These are phyloP conservation scores for Synanceia verrucosa DNA, from an alignment of 2,797 vertebrate genomes.

Conservation along the genomic window DNA sequence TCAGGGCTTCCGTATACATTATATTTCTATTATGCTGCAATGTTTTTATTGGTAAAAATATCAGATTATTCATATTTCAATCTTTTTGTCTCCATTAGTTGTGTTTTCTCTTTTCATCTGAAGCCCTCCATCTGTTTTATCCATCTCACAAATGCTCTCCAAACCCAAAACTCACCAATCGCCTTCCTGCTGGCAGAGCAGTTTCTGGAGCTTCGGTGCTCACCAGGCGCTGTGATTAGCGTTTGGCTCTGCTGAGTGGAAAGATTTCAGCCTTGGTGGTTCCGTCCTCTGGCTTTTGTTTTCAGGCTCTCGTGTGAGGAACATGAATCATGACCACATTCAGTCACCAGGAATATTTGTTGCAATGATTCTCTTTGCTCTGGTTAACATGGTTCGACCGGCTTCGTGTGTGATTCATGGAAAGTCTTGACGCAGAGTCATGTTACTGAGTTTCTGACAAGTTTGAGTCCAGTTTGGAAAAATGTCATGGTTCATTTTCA, in stretches of 20 bases:
- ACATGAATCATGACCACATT: constrained; percentile 44
- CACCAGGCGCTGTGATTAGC: neutral
- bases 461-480: neutral
- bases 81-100: constrained; percentile 9
- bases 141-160: constrained; percentile 35
- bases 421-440: constrained; percentile 26
- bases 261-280: constrained; percentile 23
- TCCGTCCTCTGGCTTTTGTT: constrained; percentile 37
- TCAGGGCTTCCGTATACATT: neutral
- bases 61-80: neutral
- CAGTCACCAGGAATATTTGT: constrained; percentile 28
- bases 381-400: constrained; percentile 27
- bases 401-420: constrained; percentile 20
- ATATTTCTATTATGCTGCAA: neutral
- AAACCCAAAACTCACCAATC: constrained; percentile 30
- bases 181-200: neutral
- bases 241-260: constrained; percentile 38
- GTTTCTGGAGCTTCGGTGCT: constrained; percentile 5
- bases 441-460: neutral
- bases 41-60: neutral
- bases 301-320: constrained; percentile 33
- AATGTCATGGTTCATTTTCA: neutral
- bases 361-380: constrained; percentile 26
- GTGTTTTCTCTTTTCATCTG: constrained; percentile 8
- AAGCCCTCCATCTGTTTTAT: constrained; percentile 44